Percentiles rank a stretch among this genome's conserved stretches.
Evolutionary conservation across 2,113 vertebrate species (phyloP).

Genomic region (Stigmatopora nigra): DNA sequence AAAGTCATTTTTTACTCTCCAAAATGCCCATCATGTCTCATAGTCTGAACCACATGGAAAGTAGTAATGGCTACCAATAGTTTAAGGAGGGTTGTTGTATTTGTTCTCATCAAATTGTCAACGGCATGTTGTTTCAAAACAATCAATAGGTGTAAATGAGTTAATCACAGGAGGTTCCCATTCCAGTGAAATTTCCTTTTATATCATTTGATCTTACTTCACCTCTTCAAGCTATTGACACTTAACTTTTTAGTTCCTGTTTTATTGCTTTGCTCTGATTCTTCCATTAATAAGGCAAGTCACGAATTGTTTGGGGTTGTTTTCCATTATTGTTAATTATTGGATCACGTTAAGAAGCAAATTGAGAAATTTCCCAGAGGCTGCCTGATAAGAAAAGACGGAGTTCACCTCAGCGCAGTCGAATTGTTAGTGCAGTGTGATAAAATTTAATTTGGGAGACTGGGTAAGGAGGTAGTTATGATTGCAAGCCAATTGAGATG

Average conservation of each 20-base stretch:
- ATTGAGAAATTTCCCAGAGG: neutral
- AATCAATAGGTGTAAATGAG: too few relatives aligned
- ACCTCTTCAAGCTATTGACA: neutral
- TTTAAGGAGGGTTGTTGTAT: too few relatives aligned
- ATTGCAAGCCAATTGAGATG: conserved; percentile 4
- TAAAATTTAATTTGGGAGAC: conserved; percentile 1
- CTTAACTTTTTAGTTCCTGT: neutral
- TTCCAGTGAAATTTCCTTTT: neutral
- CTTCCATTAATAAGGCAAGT: neutral
- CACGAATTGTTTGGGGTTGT: neutral
- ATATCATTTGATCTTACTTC: neutral
- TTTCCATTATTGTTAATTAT: neutral
- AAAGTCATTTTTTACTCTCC: too few relatives aligned
- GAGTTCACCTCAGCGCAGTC: neutral
- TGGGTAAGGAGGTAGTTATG: neutral
- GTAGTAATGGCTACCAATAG: too few relatives aligned
- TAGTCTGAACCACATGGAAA: too few relatives aligned
- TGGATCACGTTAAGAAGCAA: neutral
- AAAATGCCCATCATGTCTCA: too few relatives aligned
- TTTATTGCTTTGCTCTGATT: conserved; percentile 2
- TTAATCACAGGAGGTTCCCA: too few relatives aligned
- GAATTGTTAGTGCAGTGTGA: neutral
- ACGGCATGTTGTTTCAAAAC: too few relatives aligned
- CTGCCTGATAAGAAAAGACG: neutral
- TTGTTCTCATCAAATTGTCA: too few relatives aligned